Evolutionary conservation across 2,113 vertebrate species (phyloP), one percentile per base, ranked within the genome.

Genomic region (Desmodus rotundus): DNA sequence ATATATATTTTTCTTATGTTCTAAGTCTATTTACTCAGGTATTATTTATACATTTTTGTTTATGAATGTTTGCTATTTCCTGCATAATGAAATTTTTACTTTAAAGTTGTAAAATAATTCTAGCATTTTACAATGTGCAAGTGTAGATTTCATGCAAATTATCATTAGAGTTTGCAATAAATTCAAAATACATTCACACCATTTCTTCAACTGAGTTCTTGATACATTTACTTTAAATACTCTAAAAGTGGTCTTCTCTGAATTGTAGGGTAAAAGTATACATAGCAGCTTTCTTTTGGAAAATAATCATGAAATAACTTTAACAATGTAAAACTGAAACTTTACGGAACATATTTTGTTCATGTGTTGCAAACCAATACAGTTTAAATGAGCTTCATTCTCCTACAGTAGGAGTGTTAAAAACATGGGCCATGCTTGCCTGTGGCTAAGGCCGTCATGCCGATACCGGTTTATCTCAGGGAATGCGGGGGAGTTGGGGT

Each of bases 81-180:
- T 2, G n/a, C 95, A 20, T 95, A 36, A 56, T 5, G 89, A 82
- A 13, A 8, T 68, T 76, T 96, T 81, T 31, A 89, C 76, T 73
- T 95, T 83, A 41, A 38, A 90, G 50, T 96, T 38, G 87, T 96
- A 14, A 92, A 96, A 85, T 82, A 83, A 9, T 82, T 89, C 9
- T 89, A 90, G 52, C 22, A 5, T 38, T 58, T 26, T 61, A 5
- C 33, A 87, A 26, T 87, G 41, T 17, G 17, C 13, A 28, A 68
- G 4, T n/a, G 5, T 90, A 83, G 13, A 45, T 52, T 84, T 7
- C 11, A 52, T 15, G n/a, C 54, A 65, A 50, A 41, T 93, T 76
- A 74, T 17, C 11, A 2, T 38, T 41, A 72, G 10, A 87, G 0
- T 97, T 20, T 87, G 24, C 58, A 88, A 89, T 93, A 91, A 95